Evolutionary conservation across 2,888 invertebrate species (phyloP), one percentile per base, ranked within the genome.

Genomic region (Glyphotaelius pellucidus): DNA sequence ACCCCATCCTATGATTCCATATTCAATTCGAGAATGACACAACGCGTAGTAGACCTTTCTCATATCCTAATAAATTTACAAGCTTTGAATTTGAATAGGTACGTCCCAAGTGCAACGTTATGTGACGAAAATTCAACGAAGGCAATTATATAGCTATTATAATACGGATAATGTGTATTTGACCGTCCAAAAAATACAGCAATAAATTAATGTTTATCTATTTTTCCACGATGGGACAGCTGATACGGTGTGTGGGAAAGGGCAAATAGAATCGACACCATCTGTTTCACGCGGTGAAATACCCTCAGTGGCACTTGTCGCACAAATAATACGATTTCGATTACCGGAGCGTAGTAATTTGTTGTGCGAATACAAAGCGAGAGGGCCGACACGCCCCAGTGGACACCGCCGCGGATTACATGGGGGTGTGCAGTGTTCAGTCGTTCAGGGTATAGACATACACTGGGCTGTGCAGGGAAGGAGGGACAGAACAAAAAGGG

Each of bases 321-420:
- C 91, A 87, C 86, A 86, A 80, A 90, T 35, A 80, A 80, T 89
- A 87, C 87, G 42, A 91, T 79, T 42, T 89, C 80, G 91, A 79
- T 90, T 85, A 89, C 67, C 89, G 89, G 35, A 87, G 92, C 91
- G 91, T 91, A 67, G 80, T 91, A 91, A 92, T 91, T 91, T 90
- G 92, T 90, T 86, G 80, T 83, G 90, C 91, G 80, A 91, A 91
- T 84, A 92, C 90, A 89, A 89, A 88, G 90, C 88, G 89, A 80
- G 35, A 67, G 89, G 83, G 89, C 38, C 90, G 85, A 80, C 80
- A 84, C 87, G 87, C 91, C 42, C 87, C 87, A 31, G 87, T 38
- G 91, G 87, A 79, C 87, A 80, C 80, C 30, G 30, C 47, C 86
- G 67, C 86, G 87, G 80, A 87, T 91, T 91, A 91, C 84, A 47